Evolutionary conservation across 1,140 invertebrate species (phyloP).

Genomic region (Idris sp.): DNA sequence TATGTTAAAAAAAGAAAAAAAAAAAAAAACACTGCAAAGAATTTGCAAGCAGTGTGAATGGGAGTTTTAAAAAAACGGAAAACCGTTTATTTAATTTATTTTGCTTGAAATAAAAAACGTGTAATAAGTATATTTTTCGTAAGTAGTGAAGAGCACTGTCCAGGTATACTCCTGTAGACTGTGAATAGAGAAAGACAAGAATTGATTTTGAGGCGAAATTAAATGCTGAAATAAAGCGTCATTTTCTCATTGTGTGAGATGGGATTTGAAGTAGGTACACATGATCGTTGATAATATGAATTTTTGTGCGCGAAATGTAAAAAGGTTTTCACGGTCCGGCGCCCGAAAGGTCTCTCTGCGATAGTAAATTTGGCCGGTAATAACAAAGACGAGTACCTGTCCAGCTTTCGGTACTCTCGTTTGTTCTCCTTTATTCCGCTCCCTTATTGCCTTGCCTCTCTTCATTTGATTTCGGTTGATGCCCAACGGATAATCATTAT

Average conservation of each 20-base stretch:
- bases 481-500: constrained; percentile 60
- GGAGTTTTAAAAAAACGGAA: too few species aligned
- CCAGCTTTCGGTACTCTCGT: constrained; percentile 56
- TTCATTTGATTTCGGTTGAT: constrained; percentile 39
- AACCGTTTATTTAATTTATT: too few species aligned
- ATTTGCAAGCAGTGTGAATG: too few species aligned
- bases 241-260: constrained; percentile 30
- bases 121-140: too few species aligned
- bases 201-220: constrained; percentile 38
- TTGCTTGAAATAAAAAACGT: too few species aligned
- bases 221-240: constrained; percentile 47
- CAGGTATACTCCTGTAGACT: too few species aligned
- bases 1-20: too few species aligned
- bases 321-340: constrained; percentile 63
- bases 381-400: constrained; percentile 65
- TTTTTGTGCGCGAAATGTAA: constrained; percentile 51
- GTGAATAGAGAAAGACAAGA: constrained; percentile 23
- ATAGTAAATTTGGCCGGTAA: constrained; percentile 54
- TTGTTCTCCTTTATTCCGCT: constrained; percentile 47
- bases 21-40: too few species aligned
- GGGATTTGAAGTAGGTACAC: constrained; percentile 17
- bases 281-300: constrained; percentile 43
- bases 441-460: constrained; percentile 22
- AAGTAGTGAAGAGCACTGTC: too few species aligned
- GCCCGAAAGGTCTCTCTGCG: constrained; percentile 57